A percentile compares a stretch with the other conserved stretches of the same genome.
phyloP scores from a whole-genome alignment of 2,888 invertebrate species.

The Drosophila acutilabella region DNA sequence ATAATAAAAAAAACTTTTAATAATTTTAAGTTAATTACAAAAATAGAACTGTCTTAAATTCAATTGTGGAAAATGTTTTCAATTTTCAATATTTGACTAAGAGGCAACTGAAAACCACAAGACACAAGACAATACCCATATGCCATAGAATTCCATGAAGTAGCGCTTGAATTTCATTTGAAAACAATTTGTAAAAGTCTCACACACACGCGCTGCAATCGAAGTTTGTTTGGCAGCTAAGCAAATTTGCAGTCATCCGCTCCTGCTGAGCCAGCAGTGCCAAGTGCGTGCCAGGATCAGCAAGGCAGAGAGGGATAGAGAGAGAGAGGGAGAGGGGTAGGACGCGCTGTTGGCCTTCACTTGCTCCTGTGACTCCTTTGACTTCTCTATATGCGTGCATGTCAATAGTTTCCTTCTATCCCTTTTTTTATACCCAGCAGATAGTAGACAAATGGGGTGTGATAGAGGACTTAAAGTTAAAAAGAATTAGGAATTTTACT shows the following conservation, averaged over 20 bases:
- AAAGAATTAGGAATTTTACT: no score
- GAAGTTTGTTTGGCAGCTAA: conserved; percentile 80
- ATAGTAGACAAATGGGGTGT: neutral
- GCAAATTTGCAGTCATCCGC: conserved; percentile 67
- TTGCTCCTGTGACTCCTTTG: conserved; percentile 13
- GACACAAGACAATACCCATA: conserved; percentile 25
- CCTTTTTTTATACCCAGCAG: neutral
- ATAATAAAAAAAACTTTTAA: no score
- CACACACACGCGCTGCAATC: conserved; percentile 54
- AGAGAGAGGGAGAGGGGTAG: neutral
- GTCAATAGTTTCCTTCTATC: conserved; percentile 28
- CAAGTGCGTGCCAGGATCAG: conserved; percentile 52
- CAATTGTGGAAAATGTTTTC: conserved; percentile 9
- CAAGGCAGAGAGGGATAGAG: conserved; percentile 1
- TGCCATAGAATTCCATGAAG: conserved; percentile 24
- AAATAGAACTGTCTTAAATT: neutral
- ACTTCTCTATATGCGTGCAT: conserved; percentile 42
- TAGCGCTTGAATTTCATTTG: conserved; percentile 73
- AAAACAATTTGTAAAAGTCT: conserved; percentile 81
- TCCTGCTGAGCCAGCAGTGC: conserved; percentile 64
- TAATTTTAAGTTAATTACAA: neutral
- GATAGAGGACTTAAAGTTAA: neutral
- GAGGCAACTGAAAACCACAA: conserved; percentile 17
- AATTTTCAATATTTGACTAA: conserved; percentile 15
- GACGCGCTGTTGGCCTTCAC: conserved; percentile 38